Percentiles rank a stretch among this genome's conserved stretches.
phyloP scores from a whole-genome alignment of 1,140 invertebrate genomes.

The Saccostrea echinata region DNA sequence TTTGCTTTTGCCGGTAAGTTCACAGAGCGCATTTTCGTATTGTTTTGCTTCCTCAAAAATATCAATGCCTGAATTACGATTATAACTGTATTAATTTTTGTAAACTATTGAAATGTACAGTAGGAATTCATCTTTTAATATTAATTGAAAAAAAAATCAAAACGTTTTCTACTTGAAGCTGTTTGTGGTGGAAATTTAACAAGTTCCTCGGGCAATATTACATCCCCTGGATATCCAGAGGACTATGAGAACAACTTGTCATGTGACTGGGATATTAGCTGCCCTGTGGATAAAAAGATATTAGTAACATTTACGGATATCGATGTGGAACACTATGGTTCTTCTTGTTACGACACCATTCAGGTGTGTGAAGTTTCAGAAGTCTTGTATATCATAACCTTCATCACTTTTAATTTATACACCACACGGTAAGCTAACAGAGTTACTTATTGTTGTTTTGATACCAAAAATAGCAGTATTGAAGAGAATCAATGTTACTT shows the following conservation, averaged over 20 bases:
- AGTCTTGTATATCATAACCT: too few relatives aligned
- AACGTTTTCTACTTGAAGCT: background rate
- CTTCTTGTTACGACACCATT: background rate
- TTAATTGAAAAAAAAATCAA: background rate
- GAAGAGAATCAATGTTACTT: too few relatives aligned
- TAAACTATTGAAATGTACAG: background rate
- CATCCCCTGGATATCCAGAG: background rate
- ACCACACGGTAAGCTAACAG: too few relatives aligned
- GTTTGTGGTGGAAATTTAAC: background rate
- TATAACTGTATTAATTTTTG: background rate
- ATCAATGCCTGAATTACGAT: background rate
- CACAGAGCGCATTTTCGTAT: background rate
- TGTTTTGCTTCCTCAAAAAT: background rate
- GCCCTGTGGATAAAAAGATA: background rate
- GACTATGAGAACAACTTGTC: background rate
- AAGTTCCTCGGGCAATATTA: background rate
- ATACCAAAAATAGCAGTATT: too few relatives aligned
- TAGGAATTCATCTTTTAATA: background rate
- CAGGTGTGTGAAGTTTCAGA: background rate
- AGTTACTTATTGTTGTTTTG: too few relatives aligned
- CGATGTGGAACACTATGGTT: background rate
- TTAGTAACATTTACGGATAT: background rate
- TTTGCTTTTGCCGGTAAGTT: background rate
- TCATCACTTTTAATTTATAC: too few relatives aligned
- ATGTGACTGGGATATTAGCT: conserved; percentile 16